phyloP scores from a whole-genome alignment of 2,888 invertebrate genomes.

The Achlya flavicornis region DNA sequence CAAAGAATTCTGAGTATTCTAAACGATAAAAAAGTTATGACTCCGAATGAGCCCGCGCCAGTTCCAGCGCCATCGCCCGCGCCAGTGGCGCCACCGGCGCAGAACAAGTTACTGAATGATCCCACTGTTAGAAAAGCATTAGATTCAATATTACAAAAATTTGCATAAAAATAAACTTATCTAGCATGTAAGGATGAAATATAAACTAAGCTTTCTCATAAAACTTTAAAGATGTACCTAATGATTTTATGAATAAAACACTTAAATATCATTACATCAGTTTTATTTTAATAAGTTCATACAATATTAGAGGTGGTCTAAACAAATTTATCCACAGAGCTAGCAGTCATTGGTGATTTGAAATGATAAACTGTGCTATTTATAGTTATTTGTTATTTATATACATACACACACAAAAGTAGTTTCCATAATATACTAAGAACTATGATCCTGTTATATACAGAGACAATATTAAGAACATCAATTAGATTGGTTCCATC shows the following conservation, averaged over 20 bases:
- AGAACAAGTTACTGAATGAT: conserved; percentile 87
- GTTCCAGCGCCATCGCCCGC: conserved; percentile 45
- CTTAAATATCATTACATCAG: conserved; percentile 55
- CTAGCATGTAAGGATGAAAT: conserved; percentile 1
- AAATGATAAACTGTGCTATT: conserved; percentile 70
- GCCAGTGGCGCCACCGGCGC: conserved; percentile 49
- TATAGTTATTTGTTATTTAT: conserved; percentile 56
- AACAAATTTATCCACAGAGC: conserved; percentile 63
- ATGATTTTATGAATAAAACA: conserved; percentile 42
- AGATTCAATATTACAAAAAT: conserved; percentile 85
- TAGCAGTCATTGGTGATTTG: conserved; percentile 70
- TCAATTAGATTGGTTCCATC: conserved; percentile 11
- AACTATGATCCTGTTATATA: conserved; percentile 50
- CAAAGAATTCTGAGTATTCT: conserved; percentile 91
- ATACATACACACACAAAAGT: conserved; percentile 65
- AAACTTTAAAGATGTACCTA: background rate
- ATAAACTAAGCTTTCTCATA: background rate
- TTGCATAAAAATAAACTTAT: conserved; percentile 37
- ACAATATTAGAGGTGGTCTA: conserved; percentile 69
- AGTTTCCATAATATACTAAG: conserved; percentile 52
- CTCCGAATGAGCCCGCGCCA: conserved; percentile 38
- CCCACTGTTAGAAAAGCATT: conserved; percentile 91
- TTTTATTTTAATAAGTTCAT: conserved; percentile 78
- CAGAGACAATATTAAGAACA: conserved; percentile 5
- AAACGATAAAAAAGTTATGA: conserved; percentile 85